phyloP scores from a whole-genome alignment of 2,797 vertebrate genomes.

The Anabacerthia variegaticeps region DNA sequence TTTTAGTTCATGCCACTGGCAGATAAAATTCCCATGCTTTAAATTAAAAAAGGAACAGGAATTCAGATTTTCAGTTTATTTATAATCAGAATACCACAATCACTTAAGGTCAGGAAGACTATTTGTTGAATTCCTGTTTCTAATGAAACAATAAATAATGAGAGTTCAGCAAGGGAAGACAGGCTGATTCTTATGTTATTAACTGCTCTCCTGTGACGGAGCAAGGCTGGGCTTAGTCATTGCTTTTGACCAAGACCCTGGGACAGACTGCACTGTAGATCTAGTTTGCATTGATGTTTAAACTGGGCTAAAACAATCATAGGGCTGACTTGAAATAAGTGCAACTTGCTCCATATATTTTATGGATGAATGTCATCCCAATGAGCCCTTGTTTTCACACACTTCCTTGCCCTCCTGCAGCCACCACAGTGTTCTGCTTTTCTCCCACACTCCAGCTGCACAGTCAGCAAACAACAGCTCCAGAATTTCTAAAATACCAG shows the following conservation, averaged over 20 bases:
- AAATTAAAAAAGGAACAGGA: not conserved
- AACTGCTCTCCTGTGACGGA: not conserved
- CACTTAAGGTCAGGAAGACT: not conserved
- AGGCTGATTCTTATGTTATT: not conserved
- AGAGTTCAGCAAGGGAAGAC: not conserved
- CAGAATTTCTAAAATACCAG: not conserved
- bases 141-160: not conserved
- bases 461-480: not conserved
- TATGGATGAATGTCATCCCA: not conserved
- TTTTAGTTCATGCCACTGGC: not conserved
- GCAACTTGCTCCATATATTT: not conserved
- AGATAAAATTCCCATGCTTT: not conserved
- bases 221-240: not conserved
- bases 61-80: not conserved
- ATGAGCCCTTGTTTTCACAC: not conserved
- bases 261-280: not conserved
- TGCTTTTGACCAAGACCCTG: not conserved
- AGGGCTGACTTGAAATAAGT: not conserved
- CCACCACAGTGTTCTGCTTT: rapidly evolving
- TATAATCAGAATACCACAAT: not conserved
- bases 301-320: not conserved
- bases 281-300: not conserved
- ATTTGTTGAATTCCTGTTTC: not conserved
- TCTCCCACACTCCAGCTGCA: not conserved
- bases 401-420: not conserved